Evolutionary conservation across 2,113 vertebrate genomes (phyloP).

Genomic region (Notarius quadriscutis): DNA sequence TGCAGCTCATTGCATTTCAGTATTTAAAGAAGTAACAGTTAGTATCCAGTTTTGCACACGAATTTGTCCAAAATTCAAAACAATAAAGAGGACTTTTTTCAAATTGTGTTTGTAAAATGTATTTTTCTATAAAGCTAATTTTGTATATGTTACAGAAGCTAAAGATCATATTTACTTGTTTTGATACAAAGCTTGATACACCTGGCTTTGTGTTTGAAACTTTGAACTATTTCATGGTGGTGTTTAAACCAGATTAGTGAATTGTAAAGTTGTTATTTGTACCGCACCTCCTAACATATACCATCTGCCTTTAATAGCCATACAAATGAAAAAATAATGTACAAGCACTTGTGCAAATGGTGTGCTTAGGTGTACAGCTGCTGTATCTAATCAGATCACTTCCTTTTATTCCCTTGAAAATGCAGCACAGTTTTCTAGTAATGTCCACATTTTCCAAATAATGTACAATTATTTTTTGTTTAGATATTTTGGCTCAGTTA

Average conservation of each 20-base stretch:
- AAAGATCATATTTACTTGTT: too few relatives aligned
- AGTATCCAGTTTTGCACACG: too few relatives aligned
- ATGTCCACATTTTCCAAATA: background rate
- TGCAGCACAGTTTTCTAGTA: background rate
- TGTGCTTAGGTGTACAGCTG: background rate
- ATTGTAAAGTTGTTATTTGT: background rate
- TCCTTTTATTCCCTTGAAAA: background rate
- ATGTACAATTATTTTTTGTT: background rate
- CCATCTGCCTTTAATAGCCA: background rate
- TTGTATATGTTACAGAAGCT: too few relatives aligned
- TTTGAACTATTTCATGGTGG: background rate
- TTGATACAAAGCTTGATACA: too few relatives aligned
- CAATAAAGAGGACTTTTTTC: too few relatives aligned
- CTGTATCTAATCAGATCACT: background rate
- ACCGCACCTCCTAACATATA: background rate
- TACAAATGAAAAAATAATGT: background rate
- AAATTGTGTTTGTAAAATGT: too few relatives aligned
- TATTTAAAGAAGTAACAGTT: too few relatives aligned
- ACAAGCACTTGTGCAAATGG: background rate
- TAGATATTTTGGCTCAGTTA: background rate
- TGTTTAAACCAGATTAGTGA: background rate
- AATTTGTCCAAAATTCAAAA: too few relatives aligned
- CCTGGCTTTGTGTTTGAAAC: too few relatives aligned
- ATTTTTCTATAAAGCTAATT: too few relatives aligned
- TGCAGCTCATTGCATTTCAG: too few relatives aligned